These are phyloP conservation scores for Eretmocerus hayati DNA, from an alignment of 2,888 invertebrate species.

Conservation along the genomic window DNA sequence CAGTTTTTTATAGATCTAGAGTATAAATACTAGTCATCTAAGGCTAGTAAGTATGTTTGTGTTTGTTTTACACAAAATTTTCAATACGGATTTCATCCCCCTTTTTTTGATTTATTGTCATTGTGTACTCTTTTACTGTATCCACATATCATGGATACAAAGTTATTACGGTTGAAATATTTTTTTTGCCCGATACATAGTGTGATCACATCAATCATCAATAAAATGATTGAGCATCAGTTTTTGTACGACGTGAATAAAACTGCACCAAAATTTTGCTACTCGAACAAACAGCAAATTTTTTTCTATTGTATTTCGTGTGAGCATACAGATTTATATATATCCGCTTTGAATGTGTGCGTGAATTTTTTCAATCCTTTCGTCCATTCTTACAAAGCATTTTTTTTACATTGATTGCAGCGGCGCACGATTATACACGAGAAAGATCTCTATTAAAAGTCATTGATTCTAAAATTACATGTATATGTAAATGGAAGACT, in stretches of 20 bases:
- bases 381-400: background rate
- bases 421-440: background rate
- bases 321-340: background rate
- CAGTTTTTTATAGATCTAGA: conserved; percentile 35
- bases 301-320: conserved; percentile 4
- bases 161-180: conserved; percentile 5
- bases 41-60: conserved; percentile 36
- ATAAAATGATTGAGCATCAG: conserved; percentile 19
- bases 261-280: conserved; percentile 13
- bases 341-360: conserved; percentile 10
- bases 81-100: conserved; percentile 19
- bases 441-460: conserved; percentile 17
- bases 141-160: conserved; percentile 13
- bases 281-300: conserved; percentile 12
- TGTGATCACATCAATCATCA: conserved; percentile 15
- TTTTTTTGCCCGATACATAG: conserved; percentile 14
- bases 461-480: conserved; percentile 17
- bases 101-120: conserved; percentile 13
- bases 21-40: conserved; percentile 36
- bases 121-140: conserved; percentile 3
- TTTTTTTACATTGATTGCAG: background rate
- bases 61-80: conserved; percentile 16
- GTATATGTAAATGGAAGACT: conserved; percentile 24
- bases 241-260: conserved; percentile 18
- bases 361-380: conserved; percentile 4